Conservation (phyloP, 2,888 invertebrate species). For the Chydorus sphaericus region DNA sequence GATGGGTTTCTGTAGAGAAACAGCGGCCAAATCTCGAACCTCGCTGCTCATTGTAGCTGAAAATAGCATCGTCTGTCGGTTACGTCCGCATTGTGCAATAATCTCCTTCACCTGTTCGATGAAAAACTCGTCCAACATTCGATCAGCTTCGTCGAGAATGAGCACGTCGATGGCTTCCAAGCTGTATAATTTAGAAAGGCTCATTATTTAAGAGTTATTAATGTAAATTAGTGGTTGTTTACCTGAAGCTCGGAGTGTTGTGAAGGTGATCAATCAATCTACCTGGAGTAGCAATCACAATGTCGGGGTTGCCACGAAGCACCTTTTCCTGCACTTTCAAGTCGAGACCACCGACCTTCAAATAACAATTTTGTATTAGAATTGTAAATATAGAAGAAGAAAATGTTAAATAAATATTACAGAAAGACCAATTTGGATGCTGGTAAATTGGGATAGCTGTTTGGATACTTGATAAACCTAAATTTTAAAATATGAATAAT, state of each 20-base stretch:
- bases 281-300: conserved; percentile 97
- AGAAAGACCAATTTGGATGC: conserved; percentile 61
- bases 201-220: neutral
- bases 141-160: conserved; percentile 63
- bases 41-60: conserved; percentile 99
- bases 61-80: conserved; percentile 90
- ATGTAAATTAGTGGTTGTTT: neutral
- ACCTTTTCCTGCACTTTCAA: conserved; percentile 57
- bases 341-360: conserved; percentile 59
- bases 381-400: neutral
- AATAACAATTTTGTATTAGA: neutral
- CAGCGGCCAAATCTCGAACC: conserved; percentile 83
- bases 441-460: conserved; percentile 75
- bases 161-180: conserved; percentile 80
- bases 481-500: neutral
- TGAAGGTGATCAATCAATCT: conserved; percentile 92
- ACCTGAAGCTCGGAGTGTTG: conserved; percentile 76
- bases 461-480: conserved; percentile 79
- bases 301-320: conserved; percentile 78
- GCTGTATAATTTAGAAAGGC: conserved; percentile 25
- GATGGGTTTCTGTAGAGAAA: conserved; percentile 82
- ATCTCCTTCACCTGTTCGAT: conserved; percentile 99
- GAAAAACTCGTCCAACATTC: conserved; percentile 97
- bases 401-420: conserved; percentile 26
- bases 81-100: conserved; percentile 75